Evolutionary conservation across 2,113 vertebrate species (phyloP).

Genomic region (Climacteris rufus): DNA sequence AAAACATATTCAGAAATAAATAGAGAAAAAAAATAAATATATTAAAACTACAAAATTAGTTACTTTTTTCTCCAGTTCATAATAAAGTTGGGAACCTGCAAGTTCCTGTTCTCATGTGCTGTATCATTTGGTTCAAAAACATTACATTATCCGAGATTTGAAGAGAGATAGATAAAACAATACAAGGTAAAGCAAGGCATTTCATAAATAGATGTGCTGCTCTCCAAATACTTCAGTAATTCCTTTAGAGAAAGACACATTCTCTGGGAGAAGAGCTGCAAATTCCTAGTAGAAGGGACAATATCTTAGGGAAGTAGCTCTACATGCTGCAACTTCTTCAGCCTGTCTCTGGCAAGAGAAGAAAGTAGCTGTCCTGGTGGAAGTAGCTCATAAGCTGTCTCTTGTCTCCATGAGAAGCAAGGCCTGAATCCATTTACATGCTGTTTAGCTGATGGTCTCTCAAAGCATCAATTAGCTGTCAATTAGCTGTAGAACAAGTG

Average conservation of each 20-base stretch:
- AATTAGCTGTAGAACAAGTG: slow-evolving; percentile 24
- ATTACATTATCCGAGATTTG: background rate
- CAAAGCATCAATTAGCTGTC: slow-evolving; percentile 33
- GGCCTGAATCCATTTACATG: background rate
- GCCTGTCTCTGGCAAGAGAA: background rate
- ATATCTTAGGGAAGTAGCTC: background rate
- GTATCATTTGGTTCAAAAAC: background rate
- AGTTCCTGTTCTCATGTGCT: accelerated
- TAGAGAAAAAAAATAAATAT: accelerated
- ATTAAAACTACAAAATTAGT: background rate
- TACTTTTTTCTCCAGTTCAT: background rate
- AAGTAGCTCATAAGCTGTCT: background rate
- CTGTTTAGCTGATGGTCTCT: background rate
- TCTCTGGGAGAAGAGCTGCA: background rate
- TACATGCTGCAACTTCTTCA: background rate
- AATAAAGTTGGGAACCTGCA: background rate
- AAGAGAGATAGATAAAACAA: background rate
- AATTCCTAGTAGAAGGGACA: background rate
- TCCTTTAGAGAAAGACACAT: background rate
- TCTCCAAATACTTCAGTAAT: background rate
- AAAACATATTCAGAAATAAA: background rate
- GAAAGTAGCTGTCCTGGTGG: background rate
- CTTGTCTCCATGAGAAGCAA: background rate
- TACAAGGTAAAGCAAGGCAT: background rate
- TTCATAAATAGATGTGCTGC: background rate